A percentile compares a stretch with the other conserved stretches of the same genome.
phyloP scores from a whole-genome alignment of 2,113 vertebrate species.

The Rhinogobius similis region DNA sequence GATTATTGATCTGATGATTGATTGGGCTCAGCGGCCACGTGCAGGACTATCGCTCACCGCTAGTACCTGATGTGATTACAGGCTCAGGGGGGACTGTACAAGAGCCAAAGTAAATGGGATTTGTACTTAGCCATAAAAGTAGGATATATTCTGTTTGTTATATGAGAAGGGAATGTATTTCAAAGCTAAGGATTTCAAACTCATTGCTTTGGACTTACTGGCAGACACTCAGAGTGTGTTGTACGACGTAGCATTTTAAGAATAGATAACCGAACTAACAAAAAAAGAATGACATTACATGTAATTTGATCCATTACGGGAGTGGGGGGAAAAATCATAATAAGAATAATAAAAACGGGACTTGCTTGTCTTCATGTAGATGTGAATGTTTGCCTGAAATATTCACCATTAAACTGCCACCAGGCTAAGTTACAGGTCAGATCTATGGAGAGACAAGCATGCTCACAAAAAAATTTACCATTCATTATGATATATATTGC shows the following conservation, averaged over 20 bases:
- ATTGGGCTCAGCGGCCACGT: conserved; percentile 62
- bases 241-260: background rate
- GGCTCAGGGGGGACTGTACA: conserved; percentile 28
- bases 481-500: too few relatives aligned
- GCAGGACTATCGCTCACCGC: conserved; percentile 42
- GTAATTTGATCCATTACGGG: background rate
- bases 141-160: conserved; percentile 10
- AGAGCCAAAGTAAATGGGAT: conserved; percentile 11
- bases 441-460: too few relatives aligned
- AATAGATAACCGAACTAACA: background rate
- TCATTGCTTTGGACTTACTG: background rate
- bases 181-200: background rate
- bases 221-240: background rate
- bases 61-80: conserved; percentile 56
- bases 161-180: background rate
- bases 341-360: too few relatives aligned
- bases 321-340: too few relatives aligned
- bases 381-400: too few relatives aligned
- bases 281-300: background rate
- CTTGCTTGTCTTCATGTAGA: too few relatives aligned
- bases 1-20: conserved; percentile 70
- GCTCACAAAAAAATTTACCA: too few relatives aligned
- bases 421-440: too few relatives aligned
- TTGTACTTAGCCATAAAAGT: conserved; percentile 24
- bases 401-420: too few relatives aligned